Conservation (phyloP, 1,140 invertebrate genomes). For the Drosophila grimshawi region DNA sequence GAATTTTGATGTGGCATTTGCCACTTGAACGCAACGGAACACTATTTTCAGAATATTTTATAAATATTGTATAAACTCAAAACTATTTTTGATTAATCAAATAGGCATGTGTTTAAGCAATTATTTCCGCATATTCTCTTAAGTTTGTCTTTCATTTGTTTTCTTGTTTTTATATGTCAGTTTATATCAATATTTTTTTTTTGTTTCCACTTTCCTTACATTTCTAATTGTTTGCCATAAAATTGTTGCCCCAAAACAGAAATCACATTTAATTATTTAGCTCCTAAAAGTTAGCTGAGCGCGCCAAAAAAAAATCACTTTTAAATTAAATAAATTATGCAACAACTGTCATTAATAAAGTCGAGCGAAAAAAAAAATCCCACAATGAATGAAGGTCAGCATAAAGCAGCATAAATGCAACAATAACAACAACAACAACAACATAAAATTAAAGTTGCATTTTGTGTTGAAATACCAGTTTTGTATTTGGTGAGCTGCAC, state of each 20-base stretch:
- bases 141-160: conserved; percentile 34
- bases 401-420: conserved; percentile 78
- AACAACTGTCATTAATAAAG: conserved; percentile 82
- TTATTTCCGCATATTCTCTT: conserved; percentile 14
- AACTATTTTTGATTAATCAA: not conserved
- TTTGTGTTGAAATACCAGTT: conserved; percentile 81
- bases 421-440: conserved; percentile 29
- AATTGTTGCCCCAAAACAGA: conserved; percentile 56
- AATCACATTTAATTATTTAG: conserved; percentile 69
- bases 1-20: conserved; percentile 65
- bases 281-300: conserved; percentile 54
- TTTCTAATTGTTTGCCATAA: conserved; percentile 42
- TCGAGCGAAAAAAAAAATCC: conserved; percentile 74
- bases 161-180: not conserved
- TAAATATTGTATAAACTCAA: conserved; percentile 1
- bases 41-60: conserved; percentile 4
- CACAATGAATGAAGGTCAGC: conserved; percentile 78
- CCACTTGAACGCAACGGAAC: conserved; percentile 31
- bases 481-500: conserved; percentile 78
- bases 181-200: not conserved
- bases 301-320: conserved; percentile 47
- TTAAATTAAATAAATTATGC: conserved; percentile 79
- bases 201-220: not conserved
- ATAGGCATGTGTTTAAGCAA: not conserved
- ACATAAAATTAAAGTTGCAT: conserved; percentile 69